These are phyloP conservation scores for Eristalis pertinax DNA, from an alignment of 2,888 invertebrate genomes.

Conservation along the genomic window DNA sequence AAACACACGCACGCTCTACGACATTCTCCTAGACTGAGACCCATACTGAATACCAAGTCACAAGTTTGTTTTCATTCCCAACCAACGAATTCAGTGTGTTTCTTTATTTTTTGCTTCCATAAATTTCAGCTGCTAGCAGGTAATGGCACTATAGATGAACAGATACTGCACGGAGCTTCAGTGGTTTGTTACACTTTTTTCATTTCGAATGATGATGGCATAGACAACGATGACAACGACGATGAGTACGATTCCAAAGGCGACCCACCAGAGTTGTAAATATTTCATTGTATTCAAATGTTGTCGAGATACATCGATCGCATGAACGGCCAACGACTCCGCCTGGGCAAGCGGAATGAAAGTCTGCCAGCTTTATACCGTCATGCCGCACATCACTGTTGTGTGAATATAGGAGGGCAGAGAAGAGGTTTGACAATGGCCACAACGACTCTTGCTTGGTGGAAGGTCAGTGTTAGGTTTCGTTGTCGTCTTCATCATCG, in stretches of 20 bases:
- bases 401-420: neutral
- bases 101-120: conserved; percentile 17
- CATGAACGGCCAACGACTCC: conserved; percentile 62
- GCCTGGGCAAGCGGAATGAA: conserved; percentile 49
- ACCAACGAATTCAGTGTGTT: conserved; percentile 17
- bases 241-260: neutral
- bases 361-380: conserved; percentile 42
- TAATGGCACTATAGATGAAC: neutral
- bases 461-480: conserved; percentile 65
- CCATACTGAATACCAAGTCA: conserved; percentile 41
- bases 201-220: neutral
- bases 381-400: conserved; percentile 31
- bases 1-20: conserved; percentile 10
- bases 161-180: neutral
- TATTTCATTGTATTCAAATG: conserved; percentile 60
- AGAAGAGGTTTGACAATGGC: conserved; percentile 3
- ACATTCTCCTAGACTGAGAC: conserved; percentile 25
- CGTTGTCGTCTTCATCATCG: neutral
- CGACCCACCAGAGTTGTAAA: conserved; percentile 44
- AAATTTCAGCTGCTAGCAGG: conserved; percentile 28
- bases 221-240: neutral
- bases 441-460: conserved; percentile 62
- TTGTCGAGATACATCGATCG: conserved; percentile 23
- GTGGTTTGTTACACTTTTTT: conserved; percentile 47
- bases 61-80: conserved; percentile 34